Conservation (phyloP, 2,113 vertebrate species). For the Numida meleagris region DNA sequence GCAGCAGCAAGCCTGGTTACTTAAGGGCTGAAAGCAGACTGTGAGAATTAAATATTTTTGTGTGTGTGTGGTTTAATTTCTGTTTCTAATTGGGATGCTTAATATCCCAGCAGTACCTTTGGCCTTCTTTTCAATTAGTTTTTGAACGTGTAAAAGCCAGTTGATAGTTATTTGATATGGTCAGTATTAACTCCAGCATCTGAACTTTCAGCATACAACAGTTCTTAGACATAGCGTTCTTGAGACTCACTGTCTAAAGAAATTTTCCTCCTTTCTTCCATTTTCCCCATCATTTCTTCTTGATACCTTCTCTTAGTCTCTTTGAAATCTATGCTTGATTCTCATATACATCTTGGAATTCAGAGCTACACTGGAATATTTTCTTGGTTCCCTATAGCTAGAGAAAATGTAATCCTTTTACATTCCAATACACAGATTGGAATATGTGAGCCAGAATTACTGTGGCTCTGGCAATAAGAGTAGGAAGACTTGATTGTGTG, state of each 20-base stretch:
- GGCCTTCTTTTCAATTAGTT: not conserved
- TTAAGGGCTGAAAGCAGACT: not conserved
- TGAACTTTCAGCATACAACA: not conserved
- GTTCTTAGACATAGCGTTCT: not conserved
- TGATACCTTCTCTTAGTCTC: not conserved
- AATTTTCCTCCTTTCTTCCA: not conserved
- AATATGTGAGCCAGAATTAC: not conserved
- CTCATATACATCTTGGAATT: not conserved
- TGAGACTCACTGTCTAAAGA: not conserved
- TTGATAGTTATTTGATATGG: not conserved
- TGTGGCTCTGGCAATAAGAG: not conserved
- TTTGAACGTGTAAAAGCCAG: not conserved
- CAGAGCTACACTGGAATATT: not conserved
- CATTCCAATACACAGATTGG: not conserved
- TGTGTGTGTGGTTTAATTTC: no score
- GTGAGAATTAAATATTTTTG: not conserved
- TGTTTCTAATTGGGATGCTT: no score
- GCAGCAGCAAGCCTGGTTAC: not conserved
- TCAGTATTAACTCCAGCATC: not conserved
- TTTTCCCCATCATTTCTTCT: not conserved
- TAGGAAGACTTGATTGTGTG: not conserved
- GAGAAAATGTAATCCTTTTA: not conserved
- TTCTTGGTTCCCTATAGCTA: not conserved
- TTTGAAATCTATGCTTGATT: not conserved
- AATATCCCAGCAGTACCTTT: no score